Evolutionary conservation across 53 echinoderm and acorn worm genomes (phyloP).

Genomic region (Glandiceps talaboti): DNA sequence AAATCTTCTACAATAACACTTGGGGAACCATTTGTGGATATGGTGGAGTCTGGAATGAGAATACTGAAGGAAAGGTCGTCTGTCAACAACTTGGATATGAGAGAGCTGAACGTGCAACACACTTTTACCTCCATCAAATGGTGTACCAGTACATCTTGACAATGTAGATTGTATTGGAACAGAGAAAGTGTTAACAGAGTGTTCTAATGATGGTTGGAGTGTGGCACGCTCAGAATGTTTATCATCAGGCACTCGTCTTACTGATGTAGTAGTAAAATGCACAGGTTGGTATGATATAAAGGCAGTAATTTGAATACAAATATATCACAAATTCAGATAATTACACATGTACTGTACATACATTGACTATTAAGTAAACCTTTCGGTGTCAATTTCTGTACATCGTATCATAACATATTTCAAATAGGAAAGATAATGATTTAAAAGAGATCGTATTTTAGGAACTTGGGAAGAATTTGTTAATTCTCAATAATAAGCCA

Average conservation of each 20-base stretch:
- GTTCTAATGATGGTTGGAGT: background rate
- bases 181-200: background rate
- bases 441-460: no score
- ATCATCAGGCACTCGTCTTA: no score
- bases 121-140: background rate
- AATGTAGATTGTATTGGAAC: background rate
- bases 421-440: no score
- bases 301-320: no score
- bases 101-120: background rate
- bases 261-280: background rate
- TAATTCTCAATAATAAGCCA: no score
- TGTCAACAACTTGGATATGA: background rate
- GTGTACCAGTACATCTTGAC: background rate
- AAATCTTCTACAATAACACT: background rate
- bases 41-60: background rate
- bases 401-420: no score
- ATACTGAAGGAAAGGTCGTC: background rate
- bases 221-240: background rate
- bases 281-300: no score
- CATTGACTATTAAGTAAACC: no score
- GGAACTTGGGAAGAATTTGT: no score
- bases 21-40: background rate
- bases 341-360: no score
- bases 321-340: no score
- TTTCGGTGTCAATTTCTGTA: no score